Evolutionary conservation across 2,113 vertebrate species (phyloP).

Genomic region (Mirounga angustirostris): DNA sequence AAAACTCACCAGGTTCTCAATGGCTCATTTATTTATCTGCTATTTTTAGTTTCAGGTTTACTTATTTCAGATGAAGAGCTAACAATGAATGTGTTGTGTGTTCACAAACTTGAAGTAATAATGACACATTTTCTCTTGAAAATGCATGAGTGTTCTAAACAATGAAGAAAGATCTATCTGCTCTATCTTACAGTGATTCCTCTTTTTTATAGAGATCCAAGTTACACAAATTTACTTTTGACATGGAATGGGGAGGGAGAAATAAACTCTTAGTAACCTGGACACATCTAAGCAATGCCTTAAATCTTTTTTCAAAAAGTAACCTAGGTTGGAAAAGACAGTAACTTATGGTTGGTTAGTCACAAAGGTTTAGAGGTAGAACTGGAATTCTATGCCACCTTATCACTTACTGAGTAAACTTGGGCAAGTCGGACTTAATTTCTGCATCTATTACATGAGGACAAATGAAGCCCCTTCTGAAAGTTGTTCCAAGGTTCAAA

Average conservation of each 20-base stretch:
- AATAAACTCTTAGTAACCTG: not conserved
- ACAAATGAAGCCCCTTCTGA: not conserved
- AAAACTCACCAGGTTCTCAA: conserved; percentile 24
- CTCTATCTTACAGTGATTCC: not conserved
- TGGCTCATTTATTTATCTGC: conserved; percentile 51
- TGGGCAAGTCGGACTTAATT: not conserved
- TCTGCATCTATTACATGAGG: not conserved
- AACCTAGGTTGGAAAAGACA: not conserved
- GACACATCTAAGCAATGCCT: not conserved
- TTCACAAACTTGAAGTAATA: conserved; percentile 21
- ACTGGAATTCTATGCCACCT: not conserved
- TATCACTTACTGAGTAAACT: not conserved
- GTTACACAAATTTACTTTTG: not conserved
- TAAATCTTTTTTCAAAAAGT: not conserved
- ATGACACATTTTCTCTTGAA: not conserved
- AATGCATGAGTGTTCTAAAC: not conserved
- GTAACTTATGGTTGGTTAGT: not conserved
- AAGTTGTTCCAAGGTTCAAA: not conserved
- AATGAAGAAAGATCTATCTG: not conserved
- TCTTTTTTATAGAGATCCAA: not conserved
- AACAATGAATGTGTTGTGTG: not conserved
- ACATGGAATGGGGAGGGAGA: not conserved
- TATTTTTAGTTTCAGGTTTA: conserved; percentile 65
- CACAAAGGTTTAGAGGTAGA: not conserved
- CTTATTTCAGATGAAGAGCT: conserved; percentile 51